Evolutionary conservation across 2,113 vertebrate genomes (phyloP).

Genomic region (Anolis sagrei): DNA sequence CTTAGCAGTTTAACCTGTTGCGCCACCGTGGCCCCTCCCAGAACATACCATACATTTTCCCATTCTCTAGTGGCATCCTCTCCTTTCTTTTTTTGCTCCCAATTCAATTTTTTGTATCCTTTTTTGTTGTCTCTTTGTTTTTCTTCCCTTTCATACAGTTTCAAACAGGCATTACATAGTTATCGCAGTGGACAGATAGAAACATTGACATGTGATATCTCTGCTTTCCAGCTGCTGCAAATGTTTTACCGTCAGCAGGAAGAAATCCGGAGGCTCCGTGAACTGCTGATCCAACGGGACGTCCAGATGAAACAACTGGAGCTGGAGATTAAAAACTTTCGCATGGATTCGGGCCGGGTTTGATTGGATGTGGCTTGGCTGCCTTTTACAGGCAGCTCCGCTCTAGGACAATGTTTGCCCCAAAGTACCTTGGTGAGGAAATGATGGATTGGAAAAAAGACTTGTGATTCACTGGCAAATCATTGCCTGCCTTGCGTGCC

Average conservation of each 20-base stretch:
- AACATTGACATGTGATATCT: constrained; percentile 14
- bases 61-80: background rate
- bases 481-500: background rate
- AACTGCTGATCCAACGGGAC: constrained; percentile 85
- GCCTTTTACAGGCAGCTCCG: constrained; percentile 46
- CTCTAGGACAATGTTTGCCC: constrained; percentile 27
- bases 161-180: background rate
- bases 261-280: constrained; percentile 89
- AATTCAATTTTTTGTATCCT: background rate
- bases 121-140: background rate
- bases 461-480: constrained; percentile 41
- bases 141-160: background rate
- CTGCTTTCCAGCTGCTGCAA: constrained; percentile 83
- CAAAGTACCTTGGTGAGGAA: constrained; percentile 39
- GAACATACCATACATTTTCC: too few relatives aligned
- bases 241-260: constrained; percentile 94
- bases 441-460: constrained; percentile 64
- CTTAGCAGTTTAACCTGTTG: too few relatives aligned
- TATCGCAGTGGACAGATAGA: background rate
- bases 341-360: constrained; percentile 58
- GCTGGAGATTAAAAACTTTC: constrained; percentile 89
- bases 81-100: background rate
- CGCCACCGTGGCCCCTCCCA: too few relatives aligned
- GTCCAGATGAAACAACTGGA: constrained; percentile 88
- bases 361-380: constrained; percentile 65